Percentiles rank a stretch among this genome's conserved stretches.
These are phyloP conservation scores for Megamerina dolium DNA, from an alignment of 2,888 invertebrate genomes.

Conservation along the genomic window DNA sequence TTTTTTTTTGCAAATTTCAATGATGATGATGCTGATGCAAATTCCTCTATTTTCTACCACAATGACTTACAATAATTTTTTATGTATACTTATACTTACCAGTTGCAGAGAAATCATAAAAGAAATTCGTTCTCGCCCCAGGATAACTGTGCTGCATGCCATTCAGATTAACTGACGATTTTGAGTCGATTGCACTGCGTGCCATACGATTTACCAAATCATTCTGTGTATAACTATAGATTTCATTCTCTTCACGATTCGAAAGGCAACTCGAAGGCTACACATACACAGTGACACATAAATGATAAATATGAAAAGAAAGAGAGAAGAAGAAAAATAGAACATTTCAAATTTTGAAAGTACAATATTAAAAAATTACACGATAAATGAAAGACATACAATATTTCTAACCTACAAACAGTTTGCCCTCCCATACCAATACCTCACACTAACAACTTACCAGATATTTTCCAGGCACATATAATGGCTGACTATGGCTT, in stretches of 20 bases:
- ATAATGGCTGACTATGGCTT: constrained; percentile 78
- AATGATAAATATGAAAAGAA: neutral
- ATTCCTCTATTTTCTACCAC: too few relatives aligned
- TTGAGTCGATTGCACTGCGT: constrained; percentile 50
- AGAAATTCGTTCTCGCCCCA: constrained; percentile 46
- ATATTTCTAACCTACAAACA: neutral
- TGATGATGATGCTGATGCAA: too few relatives aligned
- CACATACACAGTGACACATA: constrained; percentile 15
- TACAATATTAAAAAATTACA: too few relatives aligned
- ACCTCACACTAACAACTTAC: constrained; percentile 53
- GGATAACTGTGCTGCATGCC: constrained; percentile 50
- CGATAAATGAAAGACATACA: constrained; percentile 30
- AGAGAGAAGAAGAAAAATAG: constrained; percentile 2
- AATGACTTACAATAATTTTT: too few relatives aligned
- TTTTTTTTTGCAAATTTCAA: too few relatives aligned
- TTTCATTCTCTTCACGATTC: constrained; percentile 86
- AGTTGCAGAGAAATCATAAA: constrained; percentile 50
- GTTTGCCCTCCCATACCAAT: neutral
- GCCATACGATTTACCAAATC: constrained; percentile 76
- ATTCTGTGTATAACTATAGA: constrained; percentile 82
- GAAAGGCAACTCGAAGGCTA: constrained; percentile 87
- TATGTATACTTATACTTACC: constrained; percentile 30
- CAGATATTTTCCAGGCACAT: constrained; percentile 88
- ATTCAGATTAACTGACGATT: constrained; percentile 57
- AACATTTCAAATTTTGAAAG: constrained; percentile 5